Conservation (phyloP, 2,113 vertebrate species). For the Emberiza fucata region DNA sequence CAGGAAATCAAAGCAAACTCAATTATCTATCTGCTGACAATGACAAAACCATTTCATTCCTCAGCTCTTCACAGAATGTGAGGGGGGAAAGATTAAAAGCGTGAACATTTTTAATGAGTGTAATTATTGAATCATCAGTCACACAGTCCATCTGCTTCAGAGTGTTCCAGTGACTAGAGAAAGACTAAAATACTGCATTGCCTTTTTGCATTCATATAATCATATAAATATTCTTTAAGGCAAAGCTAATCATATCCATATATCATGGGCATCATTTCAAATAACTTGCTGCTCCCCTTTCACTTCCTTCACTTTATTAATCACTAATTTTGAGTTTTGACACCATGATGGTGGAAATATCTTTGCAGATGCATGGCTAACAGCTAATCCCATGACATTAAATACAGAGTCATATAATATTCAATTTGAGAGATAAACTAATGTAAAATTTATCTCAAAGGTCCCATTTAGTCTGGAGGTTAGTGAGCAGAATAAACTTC, state of each 20-base stretch:
- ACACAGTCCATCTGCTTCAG: conserved; percentile 77
- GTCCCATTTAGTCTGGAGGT: conserved; percentile 23
- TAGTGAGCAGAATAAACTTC: conserved; percentile 48
- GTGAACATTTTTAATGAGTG: conserved; percentile 79
- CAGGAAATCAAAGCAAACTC: conserved; percentile 74
- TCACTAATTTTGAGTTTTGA: conserved; percentile 54
- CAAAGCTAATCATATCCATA: conserved; percentile 61
- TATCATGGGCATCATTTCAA: conserved; percentile 38
- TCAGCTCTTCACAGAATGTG: conserved; percentile 68
- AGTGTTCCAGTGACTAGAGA: conserved; percentile 60
- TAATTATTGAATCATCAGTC: conserved; percentile 80
- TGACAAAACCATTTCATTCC: conserved; percentile 73
- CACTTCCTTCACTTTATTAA: conserved; percentile 52
- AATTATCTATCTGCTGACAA: conserved; percentile 76
- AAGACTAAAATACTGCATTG: conserved; percentile 66
- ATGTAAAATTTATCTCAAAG: conserved; percentile 53
- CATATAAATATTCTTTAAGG: conserved; percentile 67
- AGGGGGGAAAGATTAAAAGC: conserved; percentile 71
- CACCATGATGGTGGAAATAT: conserved; percentile 37
- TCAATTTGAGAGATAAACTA: conserved; percentile 48
- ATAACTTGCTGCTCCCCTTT: conserved; percentile 40
- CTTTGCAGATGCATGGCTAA: conserved; percentile 8
- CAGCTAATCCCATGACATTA: conserved; percentile 5
- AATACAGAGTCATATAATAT: conserved; percentile 25
- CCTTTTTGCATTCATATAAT: conserved; percentile 65